Percentiles rank a stretch among this genome's conserved stretches.
Conservation (phyloP, 2,113 vertebrate genomes). For the Ailuropoda melanoleuca region DNA sequence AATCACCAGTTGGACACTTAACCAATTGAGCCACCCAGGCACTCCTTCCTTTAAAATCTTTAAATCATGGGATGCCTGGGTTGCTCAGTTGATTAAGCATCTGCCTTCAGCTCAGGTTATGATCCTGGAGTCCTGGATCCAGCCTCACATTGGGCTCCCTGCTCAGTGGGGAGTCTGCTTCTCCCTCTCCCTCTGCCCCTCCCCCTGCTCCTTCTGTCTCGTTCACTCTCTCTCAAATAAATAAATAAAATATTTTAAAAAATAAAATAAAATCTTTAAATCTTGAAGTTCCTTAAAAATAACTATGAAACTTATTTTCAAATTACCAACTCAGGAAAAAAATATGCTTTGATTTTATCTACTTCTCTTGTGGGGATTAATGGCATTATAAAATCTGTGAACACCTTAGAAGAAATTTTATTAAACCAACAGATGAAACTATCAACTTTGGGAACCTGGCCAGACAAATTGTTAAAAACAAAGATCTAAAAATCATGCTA, state of each 20-base stretch:
- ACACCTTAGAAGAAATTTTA: constrained; percentile 15
- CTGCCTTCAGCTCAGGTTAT: too few relatives aligned
- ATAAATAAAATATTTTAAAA: neutral
- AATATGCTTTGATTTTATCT: constrained; percentile 13
- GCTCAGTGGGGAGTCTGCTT: too few relatives aligned
- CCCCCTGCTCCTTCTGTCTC: too few relatives aligned
- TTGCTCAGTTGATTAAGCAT: too few relatives aligned
- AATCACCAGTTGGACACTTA: neutral
- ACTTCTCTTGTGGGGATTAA: neutral
- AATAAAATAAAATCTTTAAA: neutral
- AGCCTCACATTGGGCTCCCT: too few relatives aligned
- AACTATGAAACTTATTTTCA: constrained; percentile 17
- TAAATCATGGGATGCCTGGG: neutral
- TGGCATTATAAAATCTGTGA: constrained; percentile 45
- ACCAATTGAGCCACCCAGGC: neutral
- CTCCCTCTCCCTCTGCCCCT: too few relatives aligned
- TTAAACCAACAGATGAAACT: constrained; percentile 36
- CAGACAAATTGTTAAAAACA: neutral
- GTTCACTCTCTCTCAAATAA: neutral
- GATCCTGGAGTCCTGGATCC: too few relatives aligned
- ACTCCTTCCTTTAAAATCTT: neutral
- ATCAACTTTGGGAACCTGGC: neutral
- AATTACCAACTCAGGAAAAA: neutral
- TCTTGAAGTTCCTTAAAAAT: neutral
- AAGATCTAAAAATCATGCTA: constrained; percentile 7